These are phyloP conservation scores for Streptopelia turtur DNA, from an alignment of 2,797 vertebrate species.

Conservation along the genomic window DNA sequence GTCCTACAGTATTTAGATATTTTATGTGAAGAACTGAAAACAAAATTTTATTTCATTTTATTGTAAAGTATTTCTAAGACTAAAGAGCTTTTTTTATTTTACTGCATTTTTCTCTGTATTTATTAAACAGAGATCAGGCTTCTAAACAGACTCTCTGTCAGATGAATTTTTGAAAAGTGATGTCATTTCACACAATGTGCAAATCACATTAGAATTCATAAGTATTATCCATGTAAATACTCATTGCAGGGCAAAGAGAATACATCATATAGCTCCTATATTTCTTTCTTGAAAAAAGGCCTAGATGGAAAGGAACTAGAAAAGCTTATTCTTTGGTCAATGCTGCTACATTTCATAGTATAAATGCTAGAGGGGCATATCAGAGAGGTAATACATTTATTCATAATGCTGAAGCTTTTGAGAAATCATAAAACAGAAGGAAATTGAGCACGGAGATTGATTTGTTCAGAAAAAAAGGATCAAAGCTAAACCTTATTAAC, in stretches of 20 bases:
- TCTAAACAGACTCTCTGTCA: background rate
- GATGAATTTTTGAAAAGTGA: background rate
- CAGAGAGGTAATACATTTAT: constrained; percentile 36
- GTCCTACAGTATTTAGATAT: background rate
- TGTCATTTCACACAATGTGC: background rate
- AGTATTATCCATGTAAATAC: constrained; percentile 9
- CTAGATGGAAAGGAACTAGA: constrained; percentile 18
- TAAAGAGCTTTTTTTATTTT: background rate
- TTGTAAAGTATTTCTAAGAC: background rate
- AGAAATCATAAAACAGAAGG: constrained; percentile 6
- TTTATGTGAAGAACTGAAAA: background rate
- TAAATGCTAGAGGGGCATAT: background rate
- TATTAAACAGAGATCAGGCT: background rate
- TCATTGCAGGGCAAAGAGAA: background rate
- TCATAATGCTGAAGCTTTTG: background rate
- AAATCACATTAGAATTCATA: constrained; percentile 19
- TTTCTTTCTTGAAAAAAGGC: background rate
- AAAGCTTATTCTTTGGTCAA: constrained; percentile 21
- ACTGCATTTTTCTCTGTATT: background rate
- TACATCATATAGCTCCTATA: background rate
- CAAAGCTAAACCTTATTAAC: constrained; percentile 38
- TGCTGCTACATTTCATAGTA: background rate
- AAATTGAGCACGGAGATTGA: constrained; percentile 23
- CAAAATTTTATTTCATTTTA: background rate
- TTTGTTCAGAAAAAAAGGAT: constrained; percentile 48